Evolutionary conservation across 2,113 vertebrate genomes (phyloP), one percentile per base, ranked within the genome.

Genomic region (Vireo altiloquus): DNA sequence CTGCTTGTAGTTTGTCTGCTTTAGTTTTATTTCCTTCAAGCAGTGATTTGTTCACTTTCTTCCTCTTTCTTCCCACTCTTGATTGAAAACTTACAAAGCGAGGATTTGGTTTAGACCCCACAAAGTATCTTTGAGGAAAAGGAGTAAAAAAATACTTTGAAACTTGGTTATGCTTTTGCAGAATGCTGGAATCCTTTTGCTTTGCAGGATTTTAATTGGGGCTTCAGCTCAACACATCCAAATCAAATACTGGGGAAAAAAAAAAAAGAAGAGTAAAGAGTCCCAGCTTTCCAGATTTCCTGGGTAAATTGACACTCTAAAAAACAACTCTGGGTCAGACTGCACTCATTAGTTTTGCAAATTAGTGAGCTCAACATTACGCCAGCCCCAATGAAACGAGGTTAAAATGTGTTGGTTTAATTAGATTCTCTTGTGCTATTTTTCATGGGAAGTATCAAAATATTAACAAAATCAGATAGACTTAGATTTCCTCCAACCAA

Each of bases 261-360:
- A 21, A 15, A 39, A 31, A n/a, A 49, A 20, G 0, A 42, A 72
- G 63, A 47, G 12, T 0, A 68, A 75, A 66, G 20, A 82, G 8
- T 9, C 10, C 6, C 18, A 42, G 20, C 31, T 86, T 82, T 30
- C 49, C 60, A 52, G 47, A 69, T 20, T 81, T 77, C 23, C 54
- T 74, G 52, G 13, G 35, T 83, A 78, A 88, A 92, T 13, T 61
- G 66, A 80, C 37, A 39, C 35, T 68, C 37, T 75, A 76, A 53
- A 80, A 94, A 79, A 2, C 31, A 91, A 7, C 56, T 79, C 44
- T 57, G 57, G 83, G 78, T 94, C 77, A 84, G 57, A 46, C 35
- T 46, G 19, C 49, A 11, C 68, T 94, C 74, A 87, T 96, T 92
- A 94, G 70, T 75, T 92, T 82, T 92, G 61, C 66, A 94, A 76